Base-by-base conservation (phyloP, 2,888 invertebrate species). In the Amblyteles armatorius region DNA sequence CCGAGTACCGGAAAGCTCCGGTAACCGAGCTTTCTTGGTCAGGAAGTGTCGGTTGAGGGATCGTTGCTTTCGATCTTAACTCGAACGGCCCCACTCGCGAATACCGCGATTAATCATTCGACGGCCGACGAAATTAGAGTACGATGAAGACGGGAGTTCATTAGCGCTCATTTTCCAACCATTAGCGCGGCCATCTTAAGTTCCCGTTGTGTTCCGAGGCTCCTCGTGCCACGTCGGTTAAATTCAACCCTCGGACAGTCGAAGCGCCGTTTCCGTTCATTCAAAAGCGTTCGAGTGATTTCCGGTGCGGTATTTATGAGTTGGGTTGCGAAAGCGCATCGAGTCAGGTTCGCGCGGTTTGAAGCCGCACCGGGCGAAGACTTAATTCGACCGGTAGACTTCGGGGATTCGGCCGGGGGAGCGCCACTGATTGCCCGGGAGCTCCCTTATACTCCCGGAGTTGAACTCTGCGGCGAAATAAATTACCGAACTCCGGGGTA, bases 341-440 rank as follows among this genome's bases (percentile, higher is more conserved):
- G 48, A 40, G 73, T 33, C 74, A 50, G 74, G 74, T 69, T 81
- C 16, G 29, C 60, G 29, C 78, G 73, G 65, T 65, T 78, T 79
- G 72, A 33, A 67, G 72, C 57, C 73, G 50, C 71, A 71, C 60
- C 48, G 26, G 44, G 44, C 19, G 40, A 77, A 79, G 67, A 80
- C 86, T 76, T 83, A 85, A 87, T 87, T 87, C 84, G 74, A 83
- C 73, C 52, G 73, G 65, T 78, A 83, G 86, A 88, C 88, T 88
- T 86, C 69, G 57, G 86, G 88, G 88, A 84, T 83, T 87, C 77
- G 69, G 67, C 13, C 26, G 68, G 68, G 26, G 5, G 52, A 33
- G 19, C 40, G 7, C 19, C 81, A 82, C 86, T 87, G 87, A 88
- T 87, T 87, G 86, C 87, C 82, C 80, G 74, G 63, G 86, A 44